phyloP scores from a whole-genome alignment of 2,888 invertebrate species.

The Blastobasis lacticolella region DNA sequence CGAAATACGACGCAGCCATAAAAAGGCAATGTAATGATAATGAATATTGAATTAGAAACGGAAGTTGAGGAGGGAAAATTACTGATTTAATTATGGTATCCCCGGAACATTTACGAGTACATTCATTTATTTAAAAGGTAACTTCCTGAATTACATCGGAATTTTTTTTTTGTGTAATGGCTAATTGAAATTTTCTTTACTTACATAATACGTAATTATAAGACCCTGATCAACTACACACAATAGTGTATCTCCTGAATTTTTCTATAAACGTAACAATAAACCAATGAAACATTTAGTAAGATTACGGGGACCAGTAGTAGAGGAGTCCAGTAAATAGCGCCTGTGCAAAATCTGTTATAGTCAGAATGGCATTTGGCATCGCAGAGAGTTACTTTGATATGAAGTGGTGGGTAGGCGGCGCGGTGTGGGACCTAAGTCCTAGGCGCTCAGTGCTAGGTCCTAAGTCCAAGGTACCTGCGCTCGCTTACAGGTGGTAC shows the following conservation, averaged over 20 bases:
- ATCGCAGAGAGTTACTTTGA: too few relatives aligned
- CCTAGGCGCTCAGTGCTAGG: too few relatives aligned
- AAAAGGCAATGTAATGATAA: too few relatives aligned
- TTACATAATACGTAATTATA: constrained; percentile 42
- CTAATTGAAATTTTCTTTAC: constrained; percentile 45
- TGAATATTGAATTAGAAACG: too few relatives aligned
- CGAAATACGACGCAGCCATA: too few relatives aligned
- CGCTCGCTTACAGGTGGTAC: constrained; percentile 46
- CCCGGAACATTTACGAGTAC: constrained; percentile 13
- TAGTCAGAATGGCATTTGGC: not conserved
- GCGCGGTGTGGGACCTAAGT: too few relatives aligned
- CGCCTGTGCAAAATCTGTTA: not conserved
- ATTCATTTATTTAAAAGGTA: constrained; percentile 28
- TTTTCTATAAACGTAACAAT: not conserved
- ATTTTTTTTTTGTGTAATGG: constrained; percentile 20
- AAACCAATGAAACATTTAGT: not conserved
- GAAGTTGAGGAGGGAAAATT: too few relatives aligned
- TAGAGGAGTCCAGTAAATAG: not conserved
- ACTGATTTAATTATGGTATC: too few relatives aligned
- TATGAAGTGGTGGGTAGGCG: too few relatives aligned
- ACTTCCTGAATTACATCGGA: constrained; percentile 31
- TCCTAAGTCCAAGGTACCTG: not conserved
- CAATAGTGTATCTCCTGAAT: constrained; percentile 20
- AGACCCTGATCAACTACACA: constrained; percentile 55
- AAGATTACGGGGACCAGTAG: not conserved